A percentile compares a stretch with the other conserved stretches of the same genome.
Conservation (phyloP, 1,140 invertebrate species). For the Lamellibrachia luymesi region DNA sequence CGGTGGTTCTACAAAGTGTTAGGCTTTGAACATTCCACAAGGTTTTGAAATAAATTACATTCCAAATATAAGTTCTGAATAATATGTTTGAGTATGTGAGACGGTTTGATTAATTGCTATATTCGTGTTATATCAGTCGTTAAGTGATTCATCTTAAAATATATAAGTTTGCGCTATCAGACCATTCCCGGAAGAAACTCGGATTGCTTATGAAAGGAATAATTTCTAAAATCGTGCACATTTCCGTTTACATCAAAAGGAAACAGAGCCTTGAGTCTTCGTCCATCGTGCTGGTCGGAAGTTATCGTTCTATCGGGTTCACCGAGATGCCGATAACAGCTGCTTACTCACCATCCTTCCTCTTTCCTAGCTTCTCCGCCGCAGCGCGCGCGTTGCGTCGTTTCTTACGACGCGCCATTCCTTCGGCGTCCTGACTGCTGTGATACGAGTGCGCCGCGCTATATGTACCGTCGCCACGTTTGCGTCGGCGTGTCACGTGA, state of each 20-base stretch:
- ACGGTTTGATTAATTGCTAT: too few relatives aligned
- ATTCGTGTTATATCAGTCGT: background rate
- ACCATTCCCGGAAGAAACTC: background rate
- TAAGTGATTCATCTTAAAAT: background rate
- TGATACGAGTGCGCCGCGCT: slow-evolving; percentile 50
- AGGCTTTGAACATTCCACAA: too few relatives aligned
- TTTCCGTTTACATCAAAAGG: background rate
- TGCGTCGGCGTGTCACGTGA: slow-evolving; percentile 42
- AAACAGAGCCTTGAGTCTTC: background rate
- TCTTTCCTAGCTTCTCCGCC: slow-evolving; percentile 29
- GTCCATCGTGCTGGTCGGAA: background rate
- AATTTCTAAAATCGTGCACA: background rate
- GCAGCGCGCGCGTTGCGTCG: slow-evolving; percentile 36
- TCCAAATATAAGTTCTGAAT: background rate
- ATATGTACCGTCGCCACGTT: slow-evolving; percentile 50
- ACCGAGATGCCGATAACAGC: background rate
- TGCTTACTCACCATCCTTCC: slow-evolving; percentile 22
- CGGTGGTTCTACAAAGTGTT: too few relatives aligned
- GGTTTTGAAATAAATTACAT: background rate
- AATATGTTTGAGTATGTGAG: too few relatives aligned
- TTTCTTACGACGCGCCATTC: slow-evolving; percentile 41
- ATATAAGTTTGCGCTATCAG: background rate
- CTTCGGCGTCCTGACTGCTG: slow-evolving; percentile 47
- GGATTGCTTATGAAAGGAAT: background rate
- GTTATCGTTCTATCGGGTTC: background rate